Conservation (phyloP, 2,797 vertebrate species). For the Coccyzus lansbergi region DNA sequence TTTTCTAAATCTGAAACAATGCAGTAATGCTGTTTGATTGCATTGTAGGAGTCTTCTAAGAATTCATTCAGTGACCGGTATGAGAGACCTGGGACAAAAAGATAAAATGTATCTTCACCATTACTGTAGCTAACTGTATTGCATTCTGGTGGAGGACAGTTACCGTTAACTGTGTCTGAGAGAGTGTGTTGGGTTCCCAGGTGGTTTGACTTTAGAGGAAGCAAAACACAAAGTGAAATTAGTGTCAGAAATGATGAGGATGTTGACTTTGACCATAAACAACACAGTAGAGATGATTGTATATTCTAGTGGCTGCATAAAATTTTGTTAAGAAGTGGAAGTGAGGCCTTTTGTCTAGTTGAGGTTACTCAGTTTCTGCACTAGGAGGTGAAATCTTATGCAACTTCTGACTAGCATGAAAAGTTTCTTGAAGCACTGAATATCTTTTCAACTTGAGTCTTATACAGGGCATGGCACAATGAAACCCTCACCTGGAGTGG, state of each 20-base stretch:
- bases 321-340: neutral
- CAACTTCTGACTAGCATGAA: neutral
- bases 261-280: neutral
- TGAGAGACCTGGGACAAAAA: neutral
- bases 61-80: neutral
- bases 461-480: neutral
- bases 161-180: neutral
- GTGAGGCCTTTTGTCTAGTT: neutral
- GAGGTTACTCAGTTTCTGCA: neutral
- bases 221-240: neutral
- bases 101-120: neutral
- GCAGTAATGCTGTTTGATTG: neutral
- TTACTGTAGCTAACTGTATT: neutral
- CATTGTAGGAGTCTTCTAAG: neutral
- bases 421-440: neutral
- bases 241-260: neutral
- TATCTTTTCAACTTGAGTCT: neutral
- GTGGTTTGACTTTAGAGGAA: neutral
- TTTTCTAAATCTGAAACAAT: slow-evolving; percentile 4
- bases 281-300: neutral
- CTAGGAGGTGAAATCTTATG: neutral
- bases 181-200: neutral
- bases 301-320: neutral
- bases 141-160: neutral
- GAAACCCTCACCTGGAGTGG: neutral